A percentile compares a stretch with the other conserved stretches of the same genome.
Conservation (phyloP, 2,113 vertebrate species). For the Nothobranchius furzeri region DNA sequence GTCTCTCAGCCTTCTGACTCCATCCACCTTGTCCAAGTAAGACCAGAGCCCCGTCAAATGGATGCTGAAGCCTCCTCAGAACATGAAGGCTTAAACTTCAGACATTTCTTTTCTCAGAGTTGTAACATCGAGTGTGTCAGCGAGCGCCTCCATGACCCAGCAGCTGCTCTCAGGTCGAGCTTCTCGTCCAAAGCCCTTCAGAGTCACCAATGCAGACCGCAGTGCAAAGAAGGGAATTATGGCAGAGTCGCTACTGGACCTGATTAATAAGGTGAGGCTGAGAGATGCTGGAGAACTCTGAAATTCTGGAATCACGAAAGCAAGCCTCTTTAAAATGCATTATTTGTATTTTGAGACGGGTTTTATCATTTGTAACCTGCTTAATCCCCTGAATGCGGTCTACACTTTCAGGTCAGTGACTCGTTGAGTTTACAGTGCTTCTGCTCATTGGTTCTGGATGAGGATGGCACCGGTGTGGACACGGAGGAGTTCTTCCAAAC, state of each 20-base stretch:
- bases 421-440: conserved; percentile 65
- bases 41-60: conserved; percentile 1
- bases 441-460: conserved; percentile 85
- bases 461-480: conserved; percentile 90
- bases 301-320: neutral
- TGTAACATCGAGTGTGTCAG: conserved; percentile 79
- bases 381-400: neutral
- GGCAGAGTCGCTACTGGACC: conserved; percentile 79
- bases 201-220: conserved; percentile 84
- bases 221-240: conserved; percentile 77
- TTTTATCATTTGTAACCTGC: neutral
- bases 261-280: conserved; percentile 84
- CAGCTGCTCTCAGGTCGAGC: conserved; percentile 77
- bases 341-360: too few species aligned
- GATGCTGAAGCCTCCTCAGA: neutral
- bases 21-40: conserved; percentile 85
- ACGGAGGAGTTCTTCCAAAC: conserved; percentile 89
- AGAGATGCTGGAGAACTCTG: neutral
- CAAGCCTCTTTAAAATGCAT: too few species aligned
- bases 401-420: conserved; percentile 74
- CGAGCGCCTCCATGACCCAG: conserved; percentile 85
- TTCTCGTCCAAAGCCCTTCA: conserved; percentile 77
- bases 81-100: too few species aligned
- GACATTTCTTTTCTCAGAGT: conserved; percentile 67
- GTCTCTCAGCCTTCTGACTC: conserved; percentile 80